These are phyloP conservation scores for Oncorhynchus nerka DNA, from an alignment of 2,113 vertebrate genomes.

Conservation along the genomic window DNA sequence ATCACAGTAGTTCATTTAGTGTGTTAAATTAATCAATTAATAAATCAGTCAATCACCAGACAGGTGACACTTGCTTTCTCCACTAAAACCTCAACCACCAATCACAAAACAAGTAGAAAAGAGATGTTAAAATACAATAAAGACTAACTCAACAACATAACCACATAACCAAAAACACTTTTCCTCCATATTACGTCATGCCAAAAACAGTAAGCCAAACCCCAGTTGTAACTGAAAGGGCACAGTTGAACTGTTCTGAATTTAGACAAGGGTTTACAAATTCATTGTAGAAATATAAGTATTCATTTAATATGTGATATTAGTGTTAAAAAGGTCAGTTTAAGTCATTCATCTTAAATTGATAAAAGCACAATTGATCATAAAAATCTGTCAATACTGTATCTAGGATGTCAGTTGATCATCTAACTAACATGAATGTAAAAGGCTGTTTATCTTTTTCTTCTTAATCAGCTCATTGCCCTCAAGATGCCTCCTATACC, in stretches of 20 bases:
- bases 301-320: neutral
- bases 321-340: neutral
- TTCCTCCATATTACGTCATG: neutral
- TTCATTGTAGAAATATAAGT: neutral
- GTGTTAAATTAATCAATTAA: neutral
- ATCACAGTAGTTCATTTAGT: constrained; percentile 4
- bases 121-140: neutral
- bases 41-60: neutral
- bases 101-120: neutral
- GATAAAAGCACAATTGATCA: neutral
- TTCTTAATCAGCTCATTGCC: too few relatives aligned
- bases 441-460: neutral
- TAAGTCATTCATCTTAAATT: neutral
- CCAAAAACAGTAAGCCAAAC: too few relatives aligned
- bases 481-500: neutral
- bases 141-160: neutral
- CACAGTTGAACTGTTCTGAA: neutral
- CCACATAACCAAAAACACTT: neutral
- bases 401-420: neutral
- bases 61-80: neutral
- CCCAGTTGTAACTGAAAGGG: too few relatives aligned
- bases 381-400: constrained; percentile 13
- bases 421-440: neutral
- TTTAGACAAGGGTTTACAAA: neutral
- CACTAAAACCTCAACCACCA: neutral